phyloP scores from a whole-genome alignment of 1,140 invertebrate genomes.

The Tyrophagus putrescentiae region DNA sequence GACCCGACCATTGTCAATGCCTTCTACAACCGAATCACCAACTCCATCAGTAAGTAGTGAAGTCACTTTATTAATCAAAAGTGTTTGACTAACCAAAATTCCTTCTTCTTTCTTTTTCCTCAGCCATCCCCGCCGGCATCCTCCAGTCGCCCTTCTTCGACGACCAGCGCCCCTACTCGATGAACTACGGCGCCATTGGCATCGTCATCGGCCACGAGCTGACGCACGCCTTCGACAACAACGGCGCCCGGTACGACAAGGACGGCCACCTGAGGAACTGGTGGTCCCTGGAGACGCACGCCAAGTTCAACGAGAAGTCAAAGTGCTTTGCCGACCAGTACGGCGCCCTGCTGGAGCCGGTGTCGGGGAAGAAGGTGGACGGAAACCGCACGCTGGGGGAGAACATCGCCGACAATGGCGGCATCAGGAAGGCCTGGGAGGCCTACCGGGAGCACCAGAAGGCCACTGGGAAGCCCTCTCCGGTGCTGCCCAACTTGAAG shows the following conservation, averaged over 20 bases:
- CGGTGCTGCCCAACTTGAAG: slow-evolving; percentile 55
- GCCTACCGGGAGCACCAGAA: slow-evolving; percentile 28
- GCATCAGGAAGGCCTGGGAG: slow-evolving; percentile 43
- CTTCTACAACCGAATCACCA: neutral
- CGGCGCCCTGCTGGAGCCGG: slow-evolving; percentile 1
- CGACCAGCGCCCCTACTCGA: neutral
- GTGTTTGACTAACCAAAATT: neutral
- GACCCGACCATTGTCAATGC: neutral
- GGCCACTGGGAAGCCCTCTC: slow-evolving; percentile 32
- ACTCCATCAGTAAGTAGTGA: neutral
- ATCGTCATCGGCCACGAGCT: slow-evolving; percentile 6
- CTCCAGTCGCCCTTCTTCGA: slow-evolving; percentile 29
- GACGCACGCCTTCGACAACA: neutral
- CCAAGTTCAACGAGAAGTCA: slow-evolving; percentile 53
- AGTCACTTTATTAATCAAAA: neutral
- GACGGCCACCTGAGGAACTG: slow-evolving; percentile 69
- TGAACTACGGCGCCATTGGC: slow-evolving; percentile 1
- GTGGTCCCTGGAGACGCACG: slow-evolving; percentile 62
- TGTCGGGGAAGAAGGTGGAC: slow-evolving; percentile 34
- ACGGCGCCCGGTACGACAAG: slow-evolving; percentile 49
- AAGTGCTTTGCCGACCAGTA: slow-evolving; percentile 81
- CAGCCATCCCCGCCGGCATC: slow-evolving; percentile 39
- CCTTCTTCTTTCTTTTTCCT: neutral
- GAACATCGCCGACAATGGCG: slow-evolving; percentile 46
- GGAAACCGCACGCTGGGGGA: slow-evolving; percentile 34